Percentiles rank a stretch among this genome's conserved stretches.
These are phyloP conservation scores for Arctia plantaginis DNA, from an alignment of 2,888 invertebrate genomes.

Conservation along the genomic window DNA sequence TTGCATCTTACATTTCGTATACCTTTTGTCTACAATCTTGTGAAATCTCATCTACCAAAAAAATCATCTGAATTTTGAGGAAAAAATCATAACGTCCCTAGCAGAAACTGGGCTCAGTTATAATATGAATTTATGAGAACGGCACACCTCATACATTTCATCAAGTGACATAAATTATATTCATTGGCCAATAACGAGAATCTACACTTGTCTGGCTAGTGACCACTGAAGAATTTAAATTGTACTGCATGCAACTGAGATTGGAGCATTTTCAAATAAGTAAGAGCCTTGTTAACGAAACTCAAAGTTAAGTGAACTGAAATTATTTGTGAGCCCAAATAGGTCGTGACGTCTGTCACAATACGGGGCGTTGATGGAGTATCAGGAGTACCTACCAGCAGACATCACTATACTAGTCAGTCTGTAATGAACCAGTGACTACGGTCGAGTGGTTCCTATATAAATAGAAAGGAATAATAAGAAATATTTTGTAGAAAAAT, in stretches of 20 bases:
- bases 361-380: no score
- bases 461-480: neutral
- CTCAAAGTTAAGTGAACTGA: no score
- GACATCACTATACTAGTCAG: neutral
- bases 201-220: conserved; percentile 34
- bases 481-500: no score
- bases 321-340: no score
- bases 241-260: conserved; percentile 37
- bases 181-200: conserved; percentile 52
- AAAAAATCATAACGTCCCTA: neutral
- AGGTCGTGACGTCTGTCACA: no score
- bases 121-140: conserved; percentile 48
- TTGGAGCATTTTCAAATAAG: neutral
- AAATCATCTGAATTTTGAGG: neutral
- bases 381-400: no score
- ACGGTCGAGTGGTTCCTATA: neutral
- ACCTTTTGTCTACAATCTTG: neutral
- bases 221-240: conserved; percentile 44
- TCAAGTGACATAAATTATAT: conserved; percentile 56
- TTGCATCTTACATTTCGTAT: neutral
- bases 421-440: neutral
- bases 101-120: conserved; percentile 39
- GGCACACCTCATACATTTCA: conserved; percentile 45
- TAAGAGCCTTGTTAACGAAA: neutral
- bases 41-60: neutral